phyloP scores from a whole-genome alignment of 1,140 invertebrate species.

The Leptopilina clavipes region DNA sequence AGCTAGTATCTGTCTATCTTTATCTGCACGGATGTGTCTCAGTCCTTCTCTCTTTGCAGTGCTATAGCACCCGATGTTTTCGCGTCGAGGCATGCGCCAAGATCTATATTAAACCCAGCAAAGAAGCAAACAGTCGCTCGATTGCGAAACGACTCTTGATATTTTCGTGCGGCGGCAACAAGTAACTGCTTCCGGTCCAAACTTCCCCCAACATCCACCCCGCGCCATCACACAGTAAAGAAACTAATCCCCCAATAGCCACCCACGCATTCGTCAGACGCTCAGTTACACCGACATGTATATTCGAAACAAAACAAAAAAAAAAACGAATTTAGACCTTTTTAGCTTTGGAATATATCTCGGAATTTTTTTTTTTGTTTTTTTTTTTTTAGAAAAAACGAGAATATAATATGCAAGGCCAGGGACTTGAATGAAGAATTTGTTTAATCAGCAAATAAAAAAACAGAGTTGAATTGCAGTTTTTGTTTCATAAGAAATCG shows the following conservation, averaged over 20 bases:
- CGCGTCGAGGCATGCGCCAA: slow-evolving; percentile 57
- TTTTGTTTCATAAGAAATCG: slow-evolving; percentile 13
- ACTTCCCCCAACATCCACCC: slow-evolving; percentile 37
- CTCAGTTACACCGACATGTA: not conserved
- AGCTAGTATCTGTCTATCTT: not conserved
- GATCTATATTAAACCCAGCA: slow-evolving; percentile 69
- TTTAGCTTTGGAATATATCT: too few species aligned
- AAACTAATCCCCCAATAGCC: slow-evolving; percentile 39
- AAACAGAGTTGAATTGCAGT: not conserved
- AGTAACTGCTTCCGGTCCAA: slow-evolving; percentile 71
- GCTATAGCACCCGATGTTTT: slow-evolving; percentile 56
- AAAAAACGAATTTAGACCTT: too few species aligned
- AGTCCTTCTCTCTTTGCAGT: slow-evolving; percentile 16
- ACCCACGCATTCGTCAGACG: slow-evolving; percentile 44
- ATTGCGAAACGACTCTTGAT: slow-evolving; percentile 70
- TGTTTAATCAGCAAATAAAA: not conserved
- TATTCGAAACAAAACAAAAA: too few species aligned
- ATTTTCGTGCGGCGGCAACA: slow-evolving; percentile 69
- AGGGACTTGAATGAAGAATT: too few species aligned
- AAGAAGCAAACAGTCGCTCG: slow-evolving; percentile 62
- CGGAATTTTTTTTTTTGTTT: too few species aligned
- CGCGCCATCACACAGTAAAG: slow-evolving; percentile 33
- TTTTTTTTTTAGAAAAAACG: too few species aligned
- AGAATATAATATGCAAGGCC: too few species aligned
- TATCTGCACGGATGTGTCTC: slow-evolving; percentile 1